A percentile compares a stretch with the other conserved stretches of the same genome.
phyloP scores from a whole-genome alignment of 2,888 invertebrate species.

The Ferrisia virgata region DNA sequence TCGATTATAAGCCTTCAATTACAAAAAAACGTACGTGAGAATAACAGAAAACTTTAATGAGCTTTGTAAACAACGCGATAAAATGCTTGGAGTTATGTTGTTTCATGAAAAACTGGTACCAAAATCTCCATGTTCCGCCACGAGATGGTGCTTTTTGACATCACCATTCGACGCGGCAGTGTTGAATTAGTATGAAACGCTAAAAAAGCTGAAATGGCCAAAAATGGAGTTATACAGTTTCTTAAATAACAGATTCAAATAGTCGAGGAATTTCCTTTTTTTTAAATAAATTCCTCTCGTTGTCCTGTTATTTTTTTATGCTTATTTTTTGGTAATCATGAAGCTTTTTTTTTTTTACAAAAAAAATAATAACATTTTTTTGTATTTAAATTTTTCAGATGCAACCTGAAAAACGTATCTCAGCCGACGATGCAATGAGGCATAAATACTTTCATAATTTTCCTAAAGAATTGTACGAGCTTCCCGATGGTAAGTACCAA shows the following conservation, averaged over 20 bases:
- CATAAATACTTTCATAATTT: slow-evolving; percentile 89
- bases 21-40: background rate
- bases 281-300: too few species aligned
- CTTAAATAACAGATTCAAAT: background rate
- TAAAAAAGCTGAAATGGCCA: background rate
- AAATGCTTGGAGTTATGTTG: background rate
- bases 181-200: background rate
- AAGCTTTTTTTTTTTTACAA: too few species aligned
- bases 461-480: slow-evolving; percentile 82
- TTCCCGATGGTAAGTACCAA: slow-evolving; percentile 79
- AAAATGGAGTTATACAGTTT: background rate
- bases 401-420: slow-evolving; percentile 80
- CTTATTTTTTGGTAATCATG: too few species aligned
- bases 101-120: background rate
- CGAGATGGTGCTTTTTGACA: background rate
- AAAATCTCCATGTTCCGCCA: background rate
- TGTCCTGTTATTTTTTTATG: too few species aligned
- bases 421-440: slow-evolving; percentile 79
- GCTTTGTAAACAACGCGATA: too few species aligned
- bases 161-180: background rate
- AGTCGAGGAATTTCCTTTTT: too few species aligned
- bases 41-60: slow-evolving; percentile 4
- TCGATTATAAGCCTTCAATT: background rate
- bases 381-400: slow-evolving; percentile 59
- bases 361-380: too few species aligned